These are phyloP conservation scores for Trachelus stipa DNA, from an alignment of 2,888 invertebrate genomes.

Conservation along the genomic window DNA sequence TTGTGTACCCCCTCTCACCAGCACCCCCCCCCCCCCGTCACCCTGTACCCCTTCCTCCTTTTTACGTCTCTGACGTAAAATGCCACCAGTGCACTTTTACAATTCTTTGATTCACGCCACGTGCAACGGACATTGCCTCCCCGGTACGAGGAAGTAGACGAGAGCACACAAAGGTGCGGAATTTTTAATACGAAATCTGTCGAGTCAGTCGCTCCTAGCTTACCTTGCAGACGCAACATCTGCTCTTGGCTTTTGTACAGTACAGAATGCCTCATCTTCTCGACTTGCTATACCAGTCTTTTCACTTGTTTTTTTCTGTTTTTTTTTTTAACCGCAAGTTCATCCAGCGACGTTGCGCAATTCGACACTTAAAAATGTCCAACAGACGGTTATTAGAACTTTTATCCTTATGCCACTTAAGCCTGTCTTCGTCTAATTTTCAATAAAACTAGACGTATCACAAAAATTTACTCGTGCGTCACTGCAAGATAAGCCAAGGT, in stretches of 20 bases:
- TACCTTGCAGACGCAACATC: constrained; percentile 5
- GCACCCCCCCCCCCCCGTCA: too few species aligned
- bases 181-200: constrained; percentile 46
- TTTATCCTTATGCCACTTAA: not conserved
- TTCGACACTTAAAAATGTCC: not conserved
- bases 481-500: not conserved
- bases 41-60: not conserved
- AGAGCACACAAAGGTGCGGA: constrained; percentile 12
- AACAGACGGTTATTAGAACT: not conserved
- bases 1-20: not conserved
- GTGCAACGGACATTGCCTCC: constrained; percentile 5
- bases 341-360: not conserved
- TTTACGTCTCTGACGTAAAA: not conserved
- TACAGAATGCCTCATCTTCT: not conserved
- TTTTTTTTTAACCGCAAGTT: not conserved
- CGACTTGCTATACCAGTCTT: not conserved
- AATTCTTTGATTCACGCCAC: constrained; percentile 1
- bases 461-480: not conserved
- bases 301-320: not conserved
- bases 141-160: constrained; percentile 4
- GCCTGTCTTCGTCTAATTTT: not conserved
- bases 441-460: not conserved
- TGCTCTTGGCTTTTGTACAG: not conserved
- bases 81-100: not conserved
- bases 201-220: constrained; percentile 47